Percentiles rank a stretch among this genome's conserved stretches.
phyloP scores from a whole-genome alignment of 2,797 vertebrate species.

The Spheniscus humboldti region DNA sequence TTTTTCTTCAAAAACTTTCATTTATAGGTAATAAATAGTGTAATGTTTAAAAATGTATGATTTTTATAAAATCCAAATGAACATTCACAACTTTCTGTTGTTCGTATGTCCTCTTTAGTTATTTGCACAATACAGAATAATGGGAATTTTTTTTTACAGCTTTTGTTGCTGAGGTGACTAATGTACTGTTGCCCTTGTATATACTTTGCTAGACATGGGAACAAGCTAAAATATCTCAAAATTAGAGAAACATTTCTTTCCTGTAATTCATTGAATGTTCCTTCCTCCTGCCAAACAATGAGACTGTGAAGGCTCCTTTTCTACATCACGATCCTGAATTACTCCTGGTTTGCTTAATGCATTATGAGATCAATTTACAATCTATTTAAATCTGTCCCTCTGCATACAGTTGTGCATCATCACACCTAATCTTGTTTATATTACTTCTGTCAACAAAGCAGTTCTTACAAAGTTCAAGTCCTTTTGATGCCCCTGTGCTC shows the following conservation, averaged over 20 bases:
- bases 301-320: neutral
- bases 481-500: neutral
- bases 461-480: neutral
- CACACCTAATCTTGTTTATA: slow-evolving; percentile 22
- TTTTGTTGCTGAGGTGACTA: neutral
- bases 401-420: neutral
- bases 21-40: neutral
- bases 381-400: neutral
- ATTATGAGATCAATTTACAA: neutral
- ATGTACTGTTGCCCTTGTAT: neutral
- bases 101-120: neutral
- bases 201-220: neutral
- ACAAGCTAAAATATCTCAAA: neutral
- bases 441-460: slow-evolving; percentile 5
- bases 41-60: neutral
- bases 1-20: neutral
- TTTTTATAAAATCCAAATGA: neutral
- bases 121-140: neutral
- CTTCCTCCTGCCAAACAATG: neutral
- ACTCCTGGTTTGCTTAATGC: neutral
- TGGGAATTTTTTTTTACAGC: neutral
- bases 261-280: neutral
- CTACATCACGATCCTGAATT: neutral
- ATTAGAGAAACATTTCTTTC: neutral
- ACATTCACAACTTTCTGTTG: neutral